Base-by-base conservation (phyloP, 1,140 invertebrate species). In the Aphaenogaster rudis region DNA sequence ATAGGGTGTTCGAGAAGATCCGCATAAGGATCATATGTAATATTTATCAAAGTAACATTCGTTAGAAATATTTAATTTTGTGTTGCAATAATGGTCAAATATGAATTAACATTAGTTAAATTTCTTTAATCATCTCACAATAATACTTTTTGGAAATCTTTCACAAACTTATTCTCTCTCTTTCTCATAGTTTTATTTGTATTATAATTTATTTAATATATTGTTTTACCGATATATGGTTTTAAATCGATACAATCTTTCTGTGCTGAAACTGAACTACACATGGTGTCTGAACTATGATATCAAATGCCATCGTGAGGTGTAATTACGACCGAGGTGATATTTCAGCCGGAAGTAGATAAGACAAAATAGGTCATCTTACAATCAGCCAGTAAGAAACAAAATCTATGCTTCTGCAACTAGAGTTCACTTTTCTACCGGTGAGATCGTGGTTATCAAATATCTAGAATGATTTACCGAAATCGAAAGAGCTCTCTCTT, bases 261-360 rank as follows among this genome's bases (percentile, higher is more conserved):
- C 15, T 39, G n/a, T 36, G 8, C 15, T 42, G 8, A 39, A 74
- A 39, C n/a, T 45, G 6, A n/a, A 13, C 28, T 36, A 57, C 6
- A 21, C 28, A 57, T 17, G 33, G 6, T 21, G 28, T 54, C 17
- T 72, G 13, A 61, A 61, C 9, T 59, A 21, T 48, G 28, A 74
- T 74, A 82, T 48, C 45, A 45, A 74, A 74, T 72, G n/a, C 0
- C 21, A 33, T 48, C 3, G 39, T 17, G 7, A 67, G 13, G 42
- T 74, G 28, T 82, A 82, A 82, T 84, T 84, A 74, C 13, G 64
- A 54, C 8, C 45, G n/a, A 84, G 42, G 17, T 61, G 69, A 84
- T 71, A 81, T 71, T 57, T 11, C 69, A 84, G 13, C 54, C 69
- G 69, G 54, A 84, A 76, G n/a, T 61, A 82, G 54, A 82, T 82